phyloP scores from a whole-genome alignment of 2,797 vertebrate species.

The Xyrichtys novacula region DNA sequence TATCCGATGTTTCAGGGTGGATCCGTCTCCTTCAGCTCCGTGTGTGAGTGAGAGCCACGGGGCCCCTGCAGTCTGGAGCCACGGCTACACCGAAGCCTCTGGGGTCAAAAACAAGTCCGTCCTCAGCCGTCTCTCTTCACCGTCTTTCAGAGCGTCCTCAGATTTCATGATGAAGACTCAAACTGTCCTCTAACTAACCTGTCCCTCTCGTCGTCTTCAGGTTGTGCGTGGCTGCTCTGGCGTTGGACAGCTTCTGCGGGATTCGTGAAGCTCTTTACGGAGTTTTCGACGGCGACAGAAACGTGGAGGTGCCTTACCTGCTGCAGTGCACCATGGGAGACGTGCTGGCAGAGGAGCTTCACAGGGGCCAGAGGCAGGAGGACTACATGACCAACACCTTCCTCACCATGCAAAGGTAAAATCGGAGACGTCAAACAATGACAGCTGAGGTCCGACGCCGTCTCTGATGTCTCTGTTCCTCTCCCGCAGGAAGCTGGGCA shows the following conservation, averaged over 20 bases:
- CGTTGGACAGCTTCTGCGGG: conserved; percentile 94
- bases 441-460: neutral
- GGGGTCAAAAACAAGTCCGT: conserved; percentile 96
- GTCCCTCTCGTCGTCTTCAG: conserved; percentile 71
- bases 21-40: conserved; percentile 87
- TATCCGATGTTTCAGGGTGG: conserved; percentile 95
- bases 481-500: conserved; percentile 92
- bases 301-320: conserved; percentile 95
- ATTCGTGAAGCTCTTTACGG: conserved; percentile 95
- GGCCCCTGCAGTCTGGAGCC: conserved; percentile 95
- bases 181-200: neutral
- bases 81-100: conserved; percentile 95
- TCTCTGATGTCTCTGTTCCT: neutral
- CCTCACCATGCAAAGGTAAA: conserved; percentile 95
- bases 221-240: conserved; percentile 95
- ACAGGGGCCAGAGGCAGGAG: conserved; percentile 90
- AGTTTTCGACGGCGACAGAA: conserved; percentile 95
- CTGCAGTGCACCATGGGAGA: conserved; percentile 99
- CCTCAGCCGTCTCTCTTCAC: neutral
- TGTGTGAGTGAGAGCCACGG: conserved; percentile 88
- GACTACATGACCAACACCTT: conserved; percentile 98
- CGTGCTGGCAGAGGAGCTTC: conserved; percentile 94
- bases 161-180: neutral
- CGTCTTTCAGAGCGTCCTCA: too few relatives aligned
- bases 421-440: neutral